These are phyloP conservation scores for Eidolon helvum DNA, from an alignment of 2,113 vertebrate genomes.

Conservation along the genomic window DNA sequence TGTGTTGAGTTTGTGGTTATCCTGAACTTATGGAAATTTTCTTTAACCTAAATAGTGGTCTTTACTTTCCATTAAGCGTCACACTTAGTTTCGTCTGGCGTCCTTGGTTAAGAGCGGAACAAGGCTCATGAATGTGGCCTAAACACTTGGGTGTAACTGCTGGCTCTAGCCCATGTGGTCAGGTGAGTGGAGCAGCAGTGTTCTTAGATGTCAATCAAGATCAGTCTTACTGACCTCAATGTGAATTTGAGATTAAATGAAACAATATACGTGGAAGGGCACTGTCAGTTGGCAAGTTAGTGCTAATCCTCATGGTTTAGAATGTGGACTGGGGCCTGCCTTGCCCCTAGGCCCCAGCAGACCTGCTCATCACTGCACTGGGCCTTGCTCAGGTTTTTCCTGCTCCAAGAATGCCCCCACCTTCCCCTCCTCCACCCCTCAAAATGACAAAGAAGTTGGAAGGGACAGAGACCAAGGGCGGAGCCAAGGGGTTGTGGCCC, in stretches of 20 bases:
- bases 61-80: not conserved
- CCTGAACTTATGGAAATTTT: not conserved
- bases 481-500: not conserved
- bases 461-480: not conserved
- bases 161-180: not conserved
- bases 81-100: not conserved
- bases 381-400: not conserved
- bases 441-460: slow-evolving; percentile 3
- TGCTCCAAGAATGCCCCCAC: not conserved
- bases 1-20: not conserved
- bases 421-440: not conserved
- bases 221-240: not conserved
- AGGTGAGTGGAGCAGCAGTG: not conserved
- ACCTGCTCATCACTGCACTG: not conserved
- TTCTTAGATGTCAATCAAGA: not conserved
- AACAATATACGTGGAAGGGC: not conserved
- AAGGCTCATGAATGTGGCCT: not conserved
- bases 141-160: not conserved
- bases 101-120: not conserved
- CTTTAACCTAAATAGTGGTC: not conserved
- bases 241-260: not conserved
- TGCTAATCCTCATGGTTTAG: not conserved
- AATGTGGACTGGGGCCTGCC: not conserved
- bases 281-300: not conserved
- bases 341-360: not conserved